Evolutionary conservation across 2,113 vertebrate genomes (phyloP).

Genomic region (Passer domesticus): DNA sequence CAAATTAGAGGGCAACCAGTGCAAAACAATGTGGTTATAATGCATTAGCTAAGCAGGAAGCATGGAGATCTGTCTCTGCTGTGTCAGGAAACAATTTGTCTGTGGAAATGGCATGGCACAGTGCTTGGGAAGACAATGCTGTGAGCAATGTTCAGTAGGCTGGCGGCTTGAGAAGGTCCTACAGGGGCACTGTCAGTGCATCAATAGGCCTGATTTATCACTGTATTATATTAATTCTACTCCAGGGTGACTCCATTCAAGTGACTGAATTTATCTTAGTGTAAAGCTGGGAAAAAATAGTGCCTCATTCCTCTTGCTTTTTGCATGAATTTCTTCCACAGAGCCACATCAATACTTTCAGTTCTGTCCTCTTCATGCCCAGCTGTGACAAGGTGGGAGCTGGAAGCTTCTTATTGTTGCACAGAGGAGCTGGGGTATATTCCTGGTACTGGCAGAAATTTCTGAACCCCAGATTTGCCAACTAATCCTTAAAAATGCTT

Average conservation of each 20-base stretch:
- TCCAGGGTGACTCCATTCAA: constrained; percentile 34
- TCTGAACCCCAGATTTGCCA: neutral
- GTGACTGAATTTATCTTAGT: neutral
- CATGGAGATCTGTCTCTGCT: constrained; percentile 45
- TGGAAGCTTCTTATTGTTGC: neutral
- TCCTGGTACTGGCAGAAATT: neutral
- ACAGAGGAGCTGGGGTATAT: neutral
- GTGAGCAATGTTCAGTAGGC: constrained; percentile 8
- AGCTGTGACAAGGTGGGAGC: neutral
- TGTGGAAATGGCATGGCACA: constrained; percentile 45
- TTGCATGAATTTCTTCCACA: neutral
- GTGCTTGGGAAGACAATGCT: constrained; percentile 49
- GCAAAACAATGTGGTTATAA: constrained; percentile 60
- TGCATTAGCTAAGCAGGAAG: constrained; percentile 53
- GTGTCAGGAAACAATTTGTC: constrained; percentile 63
- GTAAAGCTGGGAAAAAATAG: neutral
- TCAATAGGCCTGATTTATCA: constrained; percentile 51
- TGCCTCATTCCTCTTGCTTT: neutral
- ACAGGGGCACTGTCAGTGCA: constrained; percentile 53
- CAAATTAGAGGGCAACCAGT: constrained; percentile 50
- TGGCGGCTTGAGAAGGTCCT: constrained; percentile 30
- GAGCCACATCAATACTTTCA: neutral
- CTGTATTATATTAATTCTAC: constrained; percentile 36
- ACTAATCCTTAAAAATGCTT: neutral
- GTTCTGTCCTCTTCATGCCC: neutral